Evolutionary conservation across 2,113 vertebrate genomes (phyloP).

Genomic region (Martes martes): DNA sequence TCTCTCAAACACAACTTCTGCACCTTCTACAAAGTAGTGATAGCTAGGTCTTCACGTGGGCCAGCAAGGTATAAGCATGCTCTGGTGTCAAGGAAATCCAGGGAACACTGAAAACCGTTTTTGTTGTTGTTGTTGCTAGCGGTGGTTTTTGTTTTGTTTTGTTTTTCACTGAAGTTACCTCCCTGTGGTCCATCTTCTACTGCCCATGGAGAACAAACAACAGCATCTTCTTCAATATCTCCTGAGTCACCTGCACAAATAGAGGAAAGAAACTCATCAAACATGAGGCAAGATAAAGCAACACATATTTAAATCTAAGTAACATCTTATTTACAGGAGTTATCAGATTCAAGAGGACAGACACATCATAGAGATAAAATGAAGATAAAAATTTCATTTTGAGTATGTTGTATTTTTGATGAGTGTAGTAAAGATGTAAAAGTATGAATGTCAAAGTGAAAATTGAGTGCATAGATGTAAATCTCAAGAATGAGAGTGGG

Average conservation of each 20-base stretch:
- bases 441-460: background rate
- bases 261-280: background rate
- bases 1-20: background rate
- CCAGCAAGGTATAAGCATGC: background rate
- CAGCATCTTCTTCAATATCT: background rate
- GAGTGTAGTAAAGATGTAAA: background rate
- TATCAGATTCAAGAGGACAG: background rate
- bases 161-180: background rate
- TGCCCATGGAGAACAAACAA: background rate
- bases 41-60: background rate
- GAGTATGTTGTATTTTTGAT: background rate
- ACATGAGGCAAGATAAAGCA: background rate
- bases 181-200: no score
- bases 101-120: background rate
- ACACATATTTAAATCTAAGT: background rate
- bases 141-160: background rate
- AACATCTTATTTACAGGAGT: background rate
- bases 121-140: background rate
- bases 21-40: background rate
- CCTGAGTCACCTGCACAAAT: background rate
- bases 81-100: background rate
- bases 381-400: background rate
- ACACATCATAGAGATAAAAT: background rate
- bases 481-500: background rate
- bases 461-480: background rate